Evolutionary conservation across 2,113 vertebrate genomes (phyloP).

Genomic region (Promerops cafer): DNA sequence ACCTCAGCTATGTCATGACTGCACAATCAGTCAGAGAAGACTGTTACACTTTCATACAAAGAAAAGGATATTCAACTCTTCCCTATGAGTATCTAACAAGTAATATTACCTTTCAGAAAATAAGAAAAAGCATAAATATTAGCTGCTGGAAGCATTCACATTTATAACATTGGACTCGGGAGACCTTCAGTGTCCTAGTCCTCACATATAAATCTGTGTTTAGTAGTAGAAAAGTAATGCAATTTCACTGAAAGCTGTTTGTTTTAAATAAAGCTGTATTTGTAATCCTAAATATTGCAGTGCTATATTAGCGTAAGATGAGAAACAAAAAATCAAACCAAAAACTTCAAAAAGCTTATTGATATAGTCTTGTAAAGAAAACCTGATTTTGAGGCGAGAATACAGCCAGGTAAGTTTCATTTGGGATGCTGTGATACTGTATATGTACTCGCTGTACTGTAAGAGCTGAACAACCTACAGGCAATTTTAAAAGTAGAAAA

Average conservation of each 20-base stretch:
- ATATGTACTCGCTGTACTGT: not conserved
- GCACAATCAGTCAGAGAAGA: conserved; percentile 76
- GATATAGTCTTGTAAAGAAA: not conserved
- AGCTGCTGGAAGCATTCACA: conserved; percentile 18
- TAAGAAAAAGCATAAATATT: conserved; percentile 62
- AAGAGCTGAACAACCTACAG: not conserved
- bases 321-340: not conserved
- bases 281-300: not conserved
- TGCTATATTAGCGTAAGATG: not conserved
- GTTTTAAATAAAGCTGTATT: not conserved
- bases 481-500: not conserved
- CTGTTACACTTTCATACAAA: conserved; percentile 63
- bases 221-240: not conserved
- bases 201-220: conserved; percentile 22
- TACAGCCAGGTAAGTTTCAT: not conserved
- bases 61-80: conserved; percentile 53
- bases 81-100: conserved; percentile 23
- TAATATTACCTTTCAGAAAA: conserved; percentile 58
- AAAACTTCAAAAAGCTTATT: not conserved
- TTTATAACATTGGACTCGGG: not conserved
- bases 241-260: not conserved
- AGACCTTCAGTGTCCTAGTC: conserved; percentile 19
- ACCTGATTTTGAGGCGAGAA: not conserved
- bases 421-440: not conserved
- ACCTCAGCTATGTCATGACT: conserved; percentile 69